These are phyloP conservation scores for Bucorvus abyssinicus DNA, from an alignment of 2,797 vertebrate genomes.

Conservation along the genomic window DNA sequence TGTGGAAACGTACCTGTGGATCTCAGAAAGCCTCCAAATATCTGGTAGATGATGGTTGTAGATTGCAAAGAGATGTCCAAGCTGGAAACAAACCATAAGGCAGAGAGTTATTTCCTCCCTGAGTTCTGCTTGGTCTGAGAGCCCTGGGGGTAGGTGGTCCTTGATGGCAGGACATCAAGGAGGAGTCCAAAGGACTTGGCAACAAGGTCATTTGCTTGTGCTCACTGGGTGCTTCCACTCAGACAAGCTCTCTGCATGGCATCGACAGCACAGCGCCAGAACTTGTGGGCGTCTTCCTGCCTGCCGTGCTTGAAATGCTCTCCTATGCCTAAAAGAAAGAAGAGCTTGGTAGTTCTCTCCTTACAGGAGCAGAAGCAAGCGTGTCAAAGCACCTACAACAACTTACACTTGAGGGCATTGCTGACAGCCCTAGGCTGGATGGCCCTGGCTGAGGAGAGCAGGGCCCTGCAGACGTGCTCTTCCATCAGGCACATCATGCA, in stretches of 20 bases:
- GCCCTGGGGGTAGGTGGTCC: neutral
- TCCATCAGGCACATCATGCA: neutral
- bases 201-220: neutral
- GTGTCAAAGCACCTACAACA: neutral
- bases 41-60: neutral
- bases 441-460: neutral
- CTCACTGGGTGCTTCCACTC: neutral
- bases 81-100: neutral
- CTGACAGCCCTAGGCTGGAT: neutral
- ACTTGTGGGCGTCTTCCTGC: neutral
- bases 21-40: neutral
- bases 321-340: neutral
- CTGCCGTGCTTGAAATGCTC: neutral
- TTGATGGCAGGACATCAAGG: neutral
- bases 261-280: neutral
- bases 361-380: neutral
- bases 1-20: neutral
- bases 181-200: neutral
- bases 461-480: neutral
- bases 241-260: neutral
- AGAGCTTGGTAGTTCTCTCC: neutral
- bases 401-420: neutral
- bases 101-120: neutral
- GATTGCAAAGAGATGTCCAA: neutral
- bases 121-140: neutral